phyloP scores from a whole-genome alignment of 2,888 invertebrate genomes.

The Cheilosia grossa region DNA sequence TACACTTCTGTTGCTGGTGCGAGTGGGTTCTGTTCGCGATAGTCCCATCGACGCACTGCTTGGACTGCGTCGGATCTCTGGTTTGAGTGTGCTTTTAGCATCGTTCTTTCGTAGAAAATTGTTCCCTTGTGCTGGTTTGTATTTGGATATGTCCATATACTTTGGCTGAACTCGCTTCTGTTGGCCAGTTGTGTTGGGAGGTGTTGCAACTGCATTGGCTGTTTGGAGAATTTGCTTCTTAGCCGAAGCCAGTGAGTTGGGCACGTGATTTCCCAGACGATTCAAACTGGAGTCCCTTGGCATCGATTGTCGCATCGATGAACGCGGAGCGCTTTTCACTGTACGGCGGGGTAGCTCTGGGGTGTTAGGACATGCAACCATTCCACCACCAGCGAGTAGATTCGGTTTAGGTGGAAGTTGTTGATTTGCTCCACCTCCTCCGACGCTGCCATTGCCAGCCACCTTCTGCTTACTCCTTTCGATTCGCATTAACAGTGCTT shows the following conservation, averaged over 20 bases:
- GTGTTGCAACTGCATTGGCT: conserved; percentile 76
- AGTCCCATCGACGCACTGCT: conserved; percentile 82
- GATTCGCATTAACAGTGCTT: conserved; percentile 88
- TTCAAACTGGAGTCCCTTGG: conserved; percentile 83
- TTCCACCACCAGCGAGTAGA: conserved; percentile 77
- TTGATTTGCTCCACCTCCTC: conserved; percentile 67
- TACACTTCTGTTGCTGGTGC: conserved; percentile 82
- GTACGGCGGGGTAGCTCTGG: conserved; percentile 84
- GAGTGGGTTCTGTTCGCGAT: conserved; percentile 80
- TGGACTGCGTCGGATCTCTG: conserved; percentile 82
- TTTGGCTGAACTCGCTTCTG: conserved; percentile 82
- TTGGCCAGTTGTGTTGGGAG: conserved; percentile 62
- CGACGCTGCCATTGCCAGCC: conserved; percentile 74
- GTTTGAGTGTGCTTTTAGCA: conserved; percentile 83
- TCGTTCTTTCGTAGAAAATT: conserved; percentile 85
- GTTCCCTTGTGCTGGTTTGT: conserved; percentile 84
- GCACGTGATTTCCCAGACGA: conserved; percentile 82
- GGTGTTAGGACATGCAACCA: conserved; percentile 84
- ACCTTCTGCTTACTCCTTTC: conserved; percentile 82
- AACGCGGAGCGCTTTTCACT: conserved; percentile 79
- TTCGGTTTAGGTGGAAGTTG: conserved; percentile 66
- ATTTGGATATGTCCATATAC: conserved; percentile 87
- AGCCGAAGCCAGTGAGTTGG: conserved; percentile 82
- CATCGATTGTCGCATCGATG: conserved; percentile 81
- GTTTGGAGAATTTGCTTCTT: conserved; percentile 82